Conservation (phyloP, 2,113 vertebrate genomes). For the Okapia johnstoni region DNA sequence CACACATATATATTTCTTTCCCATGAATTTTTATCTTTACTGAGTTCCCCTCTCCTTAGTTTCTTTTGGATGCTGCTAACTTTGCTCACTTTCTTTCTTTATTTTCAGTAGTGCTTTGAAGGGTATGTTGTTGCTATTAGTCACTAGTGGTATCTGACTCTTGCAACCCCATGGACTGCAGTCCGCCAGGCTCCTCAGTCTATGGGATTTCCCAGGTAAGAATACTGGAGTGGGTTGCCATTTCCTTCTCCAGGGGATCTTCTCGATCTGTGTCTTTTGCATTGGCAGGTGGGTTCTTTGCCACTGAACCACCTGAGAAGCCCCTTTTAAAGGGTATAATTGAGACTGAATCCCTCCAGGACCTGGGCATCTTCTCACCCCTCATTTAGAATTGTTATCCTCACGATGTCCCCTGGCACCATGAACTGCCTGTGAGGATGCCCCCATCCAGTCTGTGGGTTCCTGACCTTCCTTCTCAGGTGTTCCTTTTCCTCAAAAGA, state of each 20-base stretch:
- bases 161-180: not conserved
- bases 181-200: not conserved
- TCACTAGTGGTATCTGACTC: not conserved
- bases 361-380: not conserved
- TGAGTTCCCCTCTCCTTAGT: not conserved
- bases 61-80: not conserved
- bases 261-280: not conserved
- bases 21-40: slow-evolving; percentile 4
- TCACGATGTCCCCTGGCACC: too few species aligned
- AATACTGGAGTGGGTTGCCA: not conserved
- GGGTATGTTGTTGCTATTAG: not conserved
- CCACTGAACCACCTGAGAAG: not conserved
- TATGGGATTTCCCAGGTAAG: not conserved
- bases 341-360: not conserved
- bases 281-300: not conserved
- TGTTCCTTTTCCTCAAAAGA: not conserved
- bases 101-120: not conserved
- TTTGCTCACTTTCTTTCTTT: not conserved
- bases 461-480: not conserved
- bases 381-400: not conserved
- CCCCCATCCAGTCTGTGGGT: too few species aligned
- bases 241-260: not conserved
- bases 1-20: not conserved
- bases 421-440: not conserved
- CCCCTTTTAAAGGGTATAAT: not conserved